These are phyloP conservation scores for Bombus cullumanus DNA, from an alignment of 1,140 invertebrate genomes.

Conservation along the genomic window DNA sequence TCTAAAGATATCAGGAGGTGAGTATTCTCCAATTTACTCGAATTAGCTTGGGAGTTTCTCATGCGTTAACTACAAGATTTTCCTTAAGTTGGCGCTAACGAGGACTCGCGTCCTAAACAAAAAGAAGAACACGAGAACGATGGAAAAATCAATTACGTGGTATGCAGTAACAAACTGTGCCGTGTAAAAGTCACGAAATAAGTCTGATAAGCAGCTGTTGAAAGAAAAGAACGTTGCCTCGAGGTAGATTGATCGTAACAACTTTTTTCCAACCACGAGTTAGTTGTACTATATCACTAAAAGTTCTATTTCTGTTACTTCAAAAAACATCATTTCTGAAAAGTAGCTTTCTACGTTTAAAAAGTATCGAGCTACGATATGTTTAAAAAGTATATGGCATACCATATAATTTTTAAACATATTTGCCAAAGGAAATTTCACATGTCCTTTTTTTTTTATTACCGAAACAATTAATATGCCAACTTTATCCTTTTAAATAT, in stretches of 20 bases:
- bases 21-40: conserved; percentile 6
- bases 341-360: no score
- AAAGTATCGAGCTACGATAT: no score
- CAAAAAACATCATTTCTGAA: no score
- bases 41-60: neutral
- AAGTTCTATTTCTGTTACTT: neutral
- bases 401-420: no score
- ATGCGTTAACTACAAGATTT: conserved; percentile 19
- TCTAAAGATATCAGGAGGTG: neutral
- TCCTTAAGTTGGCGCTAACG: conserved; percentile 9
- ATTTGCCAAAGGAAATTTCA: no score
- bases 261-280: neutral
- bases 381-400: no score
- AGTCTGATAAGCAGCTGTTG: neutral
- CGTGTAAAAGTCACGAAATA: conserved; percentile 11
- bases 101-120: neutral
- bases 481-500: no score
- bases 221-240: neutral
- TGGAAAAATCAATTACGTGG: conserved; percentile 2
- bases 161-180: neutral
- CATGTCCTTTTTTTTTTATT: no score
- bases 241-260: neutral
- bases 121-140: neutral
- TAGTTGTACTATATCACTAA: neutral
- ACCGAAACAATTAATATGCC: neutral